Base-by-base conservation (phyloP, 2,888 invertebrate genomes). In the Drosophila pegasa region DNA sequence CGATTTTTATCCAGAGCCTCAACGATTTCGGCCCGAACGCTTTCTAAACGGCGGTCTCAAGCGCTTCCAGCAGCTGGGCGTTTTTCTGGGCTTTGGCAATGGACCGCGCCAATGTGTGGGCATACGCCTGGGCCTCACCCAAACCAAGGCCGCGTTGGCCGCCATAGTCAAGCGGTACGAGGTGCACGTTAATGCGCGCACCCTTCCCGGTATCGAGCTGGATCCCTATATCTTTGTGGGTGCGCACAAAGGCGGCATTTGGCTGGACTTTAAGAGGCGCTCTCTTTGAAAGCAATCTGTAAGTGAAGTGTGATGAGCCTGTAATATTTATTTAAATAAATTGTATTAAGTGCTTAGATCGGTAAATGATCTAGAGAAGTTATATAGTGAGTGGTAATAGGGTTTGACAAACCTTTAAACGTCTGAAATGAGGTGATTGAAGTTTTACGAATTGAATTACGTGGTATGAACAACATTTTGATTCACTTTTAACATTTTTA, bases 51-150 rank as follows among this genome's bases (percentile, higher is more conserved):
- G 89, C n/a, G 90, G 90, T 3, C 51, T 80, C 0, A 91, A 90
- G 65, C 75, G 79, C 2, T 89, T 79, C 59, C 85, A 85, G n/a
- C 89, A 91, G 51, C 69, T 88, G 78, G 92, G 92, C 47, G 86
- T 86, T 1, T 92, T 91, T 63, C 65, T 90, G 14, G 91, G 91
- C 37, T 92, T 92, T 51, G 91, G 92, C n/a, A 90, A 92, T 75
- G 92, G 92, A 3, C 92, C 92, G 1, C 80, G 92, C 14, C 89
- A 87, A 20, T 92, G 92, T 63, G 87, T 92, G 51, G 92, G 90
- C 10, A 90, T 90, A 65, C 88, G 84, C 1, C 81, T 92, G 71
- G 91, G 89, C 2, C 60, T 90, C 50, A 73, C 80, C 1, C 88
- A 90, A 51, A 72, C 85, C n/a, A 91, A 91, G 63, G 81, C 90